Percentiles rank a stretch among this genome's conserved stretches.
phyloP scores from a whole-genome alignment of 2,797 vertebrate species.

The Tenualosa thibaudeaui region DNA sequence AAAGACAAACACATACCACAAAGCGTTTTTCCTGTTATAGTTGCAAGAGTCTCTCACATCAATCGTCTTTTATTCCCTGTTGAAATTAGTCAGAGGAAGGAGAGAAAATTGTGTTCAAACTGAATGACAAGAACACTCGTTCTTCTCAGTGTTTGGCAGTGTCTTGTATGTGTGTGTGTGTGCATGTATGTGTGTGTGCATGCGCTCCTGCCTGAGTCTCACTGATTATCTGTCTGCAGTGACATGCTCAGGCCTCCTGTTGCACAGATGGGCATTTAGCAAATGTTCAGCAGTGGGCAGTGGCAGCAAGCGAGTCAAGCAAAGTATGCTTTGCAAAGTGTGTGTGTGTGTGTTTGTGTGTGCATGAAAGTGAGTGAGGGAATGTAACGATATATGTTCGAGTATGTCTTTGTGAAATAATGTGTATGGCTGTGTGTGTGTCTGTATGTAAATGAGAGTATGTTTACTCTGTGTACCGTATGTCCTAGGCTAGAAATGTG shows the following conservation, averaged over 20 bases:
- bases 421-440: not conserved
- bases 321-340: not conserved
- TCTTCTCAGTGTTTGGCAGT: slow-evolving; percentile 18
- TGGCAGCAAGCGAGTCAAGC: not conserved
- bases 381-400: too few species aligned
- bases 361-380: too few species aligned
- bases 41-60: not conserved
- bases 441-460: not conserved
- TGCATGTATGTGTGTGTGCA: not conserved
- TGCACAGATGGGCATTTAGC: slow-evolving; percentile 5
- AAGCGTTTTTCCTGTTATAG: not conserved
- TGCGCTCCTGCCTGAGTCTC: not conserved
- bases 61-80: not conserved
- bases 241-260: slow-evolving; percentile 14
- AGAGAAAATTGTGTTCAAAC: not conserved
- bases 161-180: not conserved
- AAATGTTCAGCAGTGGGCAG: not conserved
- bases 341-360: not conserved
- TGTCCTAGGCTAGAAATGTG: too few species aligned
- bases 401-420: too few species aligned
- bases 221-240: not conserved
- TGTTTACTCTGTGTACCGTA: not conserved
- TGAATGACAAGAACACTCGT: slow-evolving; percentile 18
- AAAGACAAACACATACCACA: not conserved
- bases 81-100: not conserved